phyloP scores from a whole-genome alignment of 2,888 invertebrate genomes.

The Callyntrura sp. region DNA sequence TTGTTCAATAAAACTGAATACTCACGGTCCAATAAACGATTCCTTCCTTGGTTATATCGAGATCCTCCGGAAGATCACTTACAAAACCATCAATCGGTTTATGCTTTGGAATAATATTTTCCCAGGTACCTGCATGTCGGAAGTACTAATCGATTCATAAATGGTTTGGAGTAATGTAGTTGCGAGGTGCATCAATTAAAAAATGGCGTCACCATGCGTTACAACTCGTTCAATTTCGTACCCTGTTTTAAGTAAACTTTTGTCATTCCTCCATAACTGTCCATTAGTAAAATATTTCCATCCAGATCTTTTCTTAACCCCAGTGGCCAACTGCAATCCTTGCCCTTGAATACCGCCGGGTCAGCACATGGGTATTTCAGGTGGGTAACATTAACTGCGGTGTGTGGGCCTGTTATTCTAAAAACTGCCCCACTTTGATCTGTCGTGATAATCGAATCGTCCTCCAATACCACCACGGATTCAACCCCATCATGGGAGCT shows the following conservation, averaged over 20 bases:
- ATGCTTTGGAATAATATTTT: slow-evolving; percentile 89
- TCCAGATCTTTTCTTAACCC: slow-evolving; percentile 90
- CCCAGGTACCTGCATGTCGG: slow-evolving; percentile 54
- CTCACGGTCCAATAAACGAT: slow-evolving; percentile 93
- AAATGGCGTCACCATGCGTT: too few species aligned
- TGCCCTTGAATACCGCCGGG: too few species aligned
- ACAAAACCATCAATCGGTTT: slow-evolving; percentile 87
- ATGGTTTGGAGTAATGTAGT: too few species aligned
- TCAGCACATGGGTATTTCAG: slow-evolving; percentile 40
- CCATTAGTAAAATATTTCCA: slow-evolving; percentile 55
- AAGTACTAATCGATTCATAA: too few species aligned
- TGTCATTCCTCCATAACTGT: slow-evolving; percentile 63
- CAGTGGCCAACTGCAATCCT: slow-evolving; percentile 94
- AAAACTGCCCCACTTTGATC: slow-evolving; percentile 42
- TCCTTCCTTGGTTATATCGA: slow-evolving; percentile 92
- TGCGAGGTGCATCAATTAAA: too few species aligned
- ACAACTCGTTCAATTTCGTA: slow-evolving; percentile 84
- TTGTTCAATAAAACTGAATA: too few species aligned
- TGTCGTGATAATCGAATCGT: slow-evolving; percentile 34
- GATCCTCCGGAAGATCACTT: slow-evolving; percentile 88
- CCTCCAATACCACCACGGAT: slow-evolving; percentile 15
- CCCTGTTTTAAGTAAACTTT: slow-evolving; percentile 91
- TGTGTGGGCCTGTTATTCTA: slow-evolving; percentile 30
- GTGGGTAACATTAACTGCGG: slow-evolving; percentile 23
- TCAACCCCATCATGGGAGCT: slow-evolving; percentile 29